Base-by-base conservation (phyloP, 2,888 invertebrate genomes). In the Ichneumoninae sp. region DNA sequence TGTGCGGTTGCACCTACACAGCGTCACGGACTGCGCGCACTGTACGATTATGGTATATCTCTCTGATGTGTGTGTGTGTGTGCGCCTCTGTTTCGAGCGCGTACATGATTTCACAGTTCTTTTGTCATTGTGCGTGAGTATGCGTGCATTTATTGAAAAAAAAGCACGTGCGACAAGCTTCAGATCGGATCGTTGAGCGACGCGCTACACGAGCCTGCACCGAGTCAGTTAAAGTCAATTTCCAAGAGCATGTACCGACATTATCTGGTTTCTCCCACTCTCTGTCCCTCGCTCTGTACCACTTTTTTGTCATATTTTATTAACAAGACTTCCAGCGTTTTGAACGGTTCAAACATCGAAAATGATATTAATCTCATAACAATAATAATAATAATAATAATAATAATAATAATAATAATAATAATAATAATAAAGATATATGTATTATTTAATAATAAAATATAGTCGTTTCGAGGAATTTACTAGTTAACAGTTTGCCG, bases 211-310 rank as follows among this genome's bases (percentile, higher is more conserved):
- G 40, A 65, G 71, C 40, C 22, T n/a, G n/a, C 60, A 66, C 57
- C 66, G 60, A 80, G 80, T 76, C 75, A 68, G 66, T 80, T 80
- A 80, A 44, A 74, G 73, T 74, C 74, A 73, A 80, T 80, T 80
- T 73, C 30, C 66, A 57, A 80, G 30, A 73, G 40, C 66, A 71
- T 36, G 40, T 69, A 70, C 73, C 16, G 71, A n/a, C 33, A 60
- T n/a, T 71, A 22, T 30, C 57, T 36, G 19, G 47, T 36, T 36
- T 44, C 54, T 10, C 33, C 57, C 36, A 26, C 47, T 22, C 44
- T 13, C 40, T 16, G 26, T 40, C 57, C 44, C 66, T 40, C 33
- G n/a, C 30, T 40, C 40, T 4, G 4, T 44, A n/a, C 7, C 73
- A 79, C 44, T 54, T 79, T 47, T 73, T 71, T 22, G 81, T 66